Conservation (phyloP, 1,140 invertebrate species). For the Halesus radiatus region DNA sequence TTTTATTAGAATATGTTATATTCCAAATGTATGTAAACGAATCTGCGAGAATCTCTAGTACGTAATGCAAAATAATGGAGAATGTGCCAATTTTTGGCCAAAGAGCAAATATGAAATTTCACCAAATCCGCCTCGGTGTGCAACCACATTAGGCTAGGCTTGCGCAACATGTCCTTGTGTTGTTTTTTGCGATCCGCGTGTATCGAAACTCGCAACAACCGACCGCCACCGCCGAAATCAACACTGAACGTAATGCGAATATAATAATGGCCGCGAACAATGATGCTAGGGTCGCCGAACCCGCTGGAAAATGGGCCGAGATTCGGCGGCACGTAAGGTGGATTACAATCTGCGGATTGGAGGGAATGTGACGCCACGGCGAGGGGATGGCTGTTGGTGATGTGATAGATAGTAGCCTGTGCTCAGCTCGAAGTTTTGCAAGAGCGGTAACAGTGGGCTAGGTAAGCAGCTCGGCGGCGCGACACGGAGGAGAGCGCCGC, state of each 20-base stretch:
- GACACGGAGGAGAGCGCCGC: constrained; percentile 7
- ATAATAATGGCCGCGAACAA: constrained; percentile 39
- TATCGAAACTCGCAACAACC: background rate
- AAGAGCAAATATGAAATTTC: constrained; percentile 6
- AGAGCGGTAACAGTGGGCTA: background rate
- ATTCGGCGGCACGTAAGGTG: constrained; percentile 1
- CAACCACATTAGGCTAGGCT: constrained; percentile 46
- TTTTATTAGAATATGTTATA: too few species aligned
- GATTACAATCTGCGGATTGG: constrained; percentile 24
- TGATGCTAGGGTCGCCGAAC: constrained; percentile 8
- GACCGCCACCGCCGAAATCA: background rate
- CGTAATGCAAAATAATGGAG: background rate
- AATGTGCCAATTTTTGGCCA: constrained; percentile 6
- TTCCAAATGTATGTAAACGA: too few species aligned
- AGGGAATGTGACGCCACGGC: background rate
- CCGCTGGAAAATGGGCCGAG: constrained; percentile 18
- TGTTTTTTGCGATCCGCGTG: constrained; percentile 26
- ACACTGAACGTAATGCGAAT: constrained; percentile 12
- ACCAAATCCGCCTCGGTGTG: background rate
- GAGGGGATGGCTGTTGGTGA: background rate
- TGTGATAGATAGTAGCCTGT: too few species aligned
- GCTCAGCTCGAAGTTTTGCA: constrained; percentile 21
- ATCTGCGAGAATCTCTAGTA: background rate
- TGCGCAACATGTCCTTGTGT: constrained; percentile 50
- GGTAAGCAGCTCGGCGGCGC: background rate